These are phyloP conservation scores for Chymomyza costata DNA, from an alignment of 1,140 invertebrate genomes.

Conservation along the genomic window DNA sequence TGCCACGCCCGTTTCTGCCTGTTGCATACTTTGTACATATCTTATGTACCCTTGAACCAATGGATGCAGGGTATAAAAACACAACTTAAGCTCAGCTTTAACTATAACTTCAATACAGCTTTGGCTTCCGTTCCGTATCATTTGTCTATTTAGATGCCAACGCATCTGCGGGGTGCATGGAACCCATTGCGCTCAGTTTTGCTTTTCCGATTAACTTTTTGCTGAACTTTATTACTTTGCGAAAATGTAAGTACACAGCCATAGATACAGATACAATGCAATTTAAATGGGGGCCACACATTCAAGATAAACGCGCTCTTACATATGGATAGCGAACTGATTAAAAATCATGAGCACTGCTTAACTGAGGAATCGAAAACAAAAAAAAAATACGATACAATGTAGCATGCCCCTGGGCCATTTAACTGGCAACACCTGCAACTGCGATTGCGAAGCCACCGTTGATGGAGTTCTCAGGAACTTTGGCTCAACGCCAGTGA, in stretches of 20 bases:
- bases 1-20: too few relatives aligned
- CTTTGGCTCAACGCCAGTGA: too few relatives aligned
- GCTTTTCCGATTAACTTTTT: slow-evolving; percentile 73
- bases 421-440: too few relatives aligned
- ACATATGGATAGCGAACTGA: slow-evolving; percentile 48
- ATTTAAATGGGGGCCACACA: slow-evolving; percentile 52
- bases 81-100: too few relatives aligned
- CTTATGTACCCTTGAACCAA: too few relatives aligned
- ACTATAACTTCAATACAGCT: too few relatives aligned
- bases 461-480: slow-evolving; percentile 42
- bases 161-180: neutral
- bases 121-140: slow-evolving; percentile 73
- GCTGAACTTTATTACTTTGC: slow-evolving; percentile 69
- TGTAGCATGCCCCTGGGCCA: too few relatives aligned
- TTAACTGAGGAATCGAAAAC: slow-evolving; percentile 58
- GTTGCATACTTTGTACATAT: too few relatives aligned
- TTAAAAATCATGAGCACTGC: slow-evolving; percentile 66
- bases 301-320: neutral
- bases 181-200: slow-evolving; percentile 22
- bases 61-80: too few relatives aligned
- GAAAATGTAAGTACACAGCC: slow-evolving; percentile 54
- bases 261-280: slow-evolving; percentile 26
- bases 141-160: slow-evolving; percentile 73
- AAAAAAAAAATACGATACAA: too few relatives aligned
- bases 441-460: slow-evolving; percentile 20